Percentiles rank a stretch among this genome's conserved stretches.
Evolutionary conservation across 2,797 vertebrate species (phyloP).

Genomic region (Odontamblyopus lacepedii): DNA sequence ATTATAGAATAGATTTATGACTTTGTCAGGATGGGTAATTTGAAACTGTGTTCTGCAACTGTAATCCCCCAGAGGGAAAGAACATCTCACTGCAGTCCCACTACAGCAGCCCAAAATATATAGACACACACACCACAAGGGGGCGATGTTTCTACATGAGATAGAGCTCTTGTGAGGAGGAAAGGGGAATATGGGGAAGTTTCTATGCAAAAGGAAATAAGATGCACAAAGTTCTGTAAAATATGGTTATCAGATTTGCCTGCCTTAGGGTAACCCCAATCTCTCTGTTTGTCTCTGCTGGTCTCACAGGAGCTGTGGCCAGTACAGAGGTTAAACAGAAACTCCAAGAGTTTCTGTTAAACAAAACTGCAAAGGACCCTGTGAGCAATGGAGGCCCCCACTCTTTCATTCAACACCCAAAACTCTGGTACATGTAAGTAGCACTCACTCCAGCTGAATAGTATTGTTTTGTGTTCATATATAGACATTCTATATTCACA

Average conservation of each 20-base stretch:
- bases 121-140: slow-evolving; percentile 69
- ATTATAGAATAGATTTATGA: slow-evolving; percentile 65
- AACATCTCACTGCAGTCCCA: slow-evolving; percentile 49
- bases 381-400: slow-evolving; percentile 84
- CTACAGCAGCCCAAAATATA: slow-evolving; percentile 30
- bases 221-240: neutral
- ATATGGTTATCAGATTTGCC: neutral
- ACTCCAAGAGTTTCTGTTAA: slow-evolving; percentile 99
- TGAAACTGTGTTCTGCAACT: slow-evolving; percentile 62
- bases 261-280: slow-evolving; percentile 70
- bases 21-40: slow-evolving; percentile 63
- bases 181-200: slow-evolving; percentile 8
- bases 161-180: slow-evolving; percentile 12
- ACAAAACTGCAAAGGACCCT: slow-evolving; percentile 95
- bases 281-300: slow-evolving; percentile 61
- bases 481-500: neutral
- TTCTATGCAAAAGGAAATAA: neutral
- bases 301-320: slow-evolving; percentile 91
- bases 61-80: slow-evolving; percentile 46
- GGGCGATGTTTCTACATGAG: slow-evolving; percentile 76
- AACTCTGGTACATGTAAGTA: slow-evolving; percentile 97
- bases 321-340: slow-evolving; percentile 99
- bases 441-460: neutral
- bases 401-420: slow-evolving; percentile 88
- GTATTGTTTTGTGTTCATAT: neutral